Evolutionary conservation across 2,797 vertebrate species (phyloP).

Genomic region (Hypotaenidia okinawae): DNA sequence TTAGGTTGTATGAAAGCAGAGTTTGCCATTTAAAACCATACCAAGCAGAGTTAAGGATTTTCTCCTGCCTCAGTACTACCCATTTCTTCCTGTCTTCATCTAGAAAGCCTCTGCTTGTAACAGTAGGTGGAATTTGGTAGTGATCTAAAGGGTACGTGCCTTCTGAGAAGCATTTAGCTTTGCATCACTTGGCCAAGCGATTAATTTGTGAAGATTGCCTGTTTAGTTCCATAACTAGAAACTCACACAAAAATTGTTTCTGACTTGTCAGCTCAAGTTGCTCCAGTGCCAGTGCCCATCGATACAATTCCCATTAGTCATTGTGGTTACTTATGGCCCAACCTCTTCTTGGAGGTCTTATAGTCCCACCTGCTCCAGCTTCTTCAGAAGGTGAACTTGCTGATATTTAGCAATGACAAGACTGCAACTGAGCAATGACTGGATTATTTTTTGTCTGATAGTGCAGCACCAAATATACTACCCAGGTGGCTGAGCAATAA

Average conservation of each 20-base stretch:
- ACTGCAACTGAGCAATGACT: not conserved
- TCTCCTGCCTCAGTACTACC: not conserved
- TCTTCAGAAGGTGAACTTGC: not conserved
- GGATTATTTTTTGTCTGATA: not conserved
- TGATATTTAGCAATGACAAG: not conserved
- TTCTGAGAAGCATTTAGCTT: not conserved
- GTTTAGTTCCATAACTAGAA: not conserved
- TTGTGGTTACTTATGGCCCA: not conserved
- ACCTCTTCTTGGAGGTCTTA: accelerated
- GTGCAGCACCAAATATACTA: not conserved
- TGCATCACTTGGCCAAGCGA: not conserved
- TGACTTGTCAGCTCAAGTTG: not conserved
- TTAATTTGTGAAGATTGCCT: not conserved
- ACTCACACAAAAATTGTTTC: not conserved
- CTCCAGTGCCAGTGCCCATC: not conserved
- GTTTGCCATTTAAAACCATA: not conserved
- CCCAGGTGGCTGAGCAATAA: not conserved
- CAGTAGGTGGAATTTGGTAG: not conserved
- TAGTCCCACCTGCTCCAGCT: not conserved
- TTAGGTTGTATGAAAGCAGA: accelerated
- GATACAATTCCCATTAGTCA: not conserved
- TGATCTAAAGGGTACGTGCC: not conserved
- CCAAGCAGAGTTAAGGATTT: not conserved
- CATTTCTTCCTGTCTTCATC: not conserved
- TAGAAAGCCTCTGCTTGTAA: not conserved